Evolutionary conservation across 2,113 vertebrate species (phyloP), one percentile per base, ranked within the genome.

Genomic region (Emydocephalus ijimae): DNA sequence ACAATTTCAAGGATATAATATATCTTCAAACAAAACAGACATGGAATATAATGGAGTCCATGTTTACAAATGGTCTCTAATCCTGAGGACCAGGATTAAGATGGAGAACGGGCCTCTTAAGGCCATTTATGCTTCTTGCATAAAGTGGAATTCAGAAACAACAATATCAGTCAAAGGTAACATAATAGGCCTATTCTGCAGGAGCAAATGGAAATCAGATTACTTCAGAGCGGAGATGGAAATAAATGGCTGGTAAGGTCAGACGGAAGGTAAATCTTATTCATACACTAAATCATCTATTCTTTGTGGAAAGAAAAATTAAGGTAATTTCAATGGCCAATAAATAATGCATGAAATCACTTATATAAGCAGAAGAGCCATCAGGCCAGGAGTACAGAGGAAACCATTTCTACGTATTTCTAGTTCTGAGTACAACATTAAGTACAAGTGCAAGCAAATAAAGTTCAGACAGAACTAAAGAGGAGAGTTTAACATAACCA

Each of bases 131-230:
- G 92, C 89, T 14, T 24, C 69, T 90, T 55, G 86, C 43, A 3
- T 86, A 34, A 95, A 88, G 85, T 81, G 0, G 88, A 0, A 89
- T 94, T 94, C 85, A 64, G 69, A 74, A 81, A 57, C 20, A 0
- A 93, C 93, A 95, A 91, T 91, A 91, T 39, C 55, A 45, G 48
- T 91, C 93, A 69, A 57, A 86, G 92, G 1, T 26, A 93, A 90
- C 61, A 85, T 52, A 95, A 88, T 93, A 54, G 21, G 15, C 3
- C 10, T 39, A 3, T 85, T 34, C 54, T 61, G 23, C 26, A 86
- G 85, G 20, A 45, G 34, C 54, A 92, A 92, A 85, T 89, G 89
- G 89, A 93, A 90, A 90, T 87, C 90, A 74, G 56, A 87, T 55
- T 85, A 87, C 7, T 87, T 93, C n/a, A 90, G 89, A 87, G 23